Base-by-base conservation (phyloP, 2,797 vertebrate genomes). In the Melanotaenia pygmaea region DNA sequence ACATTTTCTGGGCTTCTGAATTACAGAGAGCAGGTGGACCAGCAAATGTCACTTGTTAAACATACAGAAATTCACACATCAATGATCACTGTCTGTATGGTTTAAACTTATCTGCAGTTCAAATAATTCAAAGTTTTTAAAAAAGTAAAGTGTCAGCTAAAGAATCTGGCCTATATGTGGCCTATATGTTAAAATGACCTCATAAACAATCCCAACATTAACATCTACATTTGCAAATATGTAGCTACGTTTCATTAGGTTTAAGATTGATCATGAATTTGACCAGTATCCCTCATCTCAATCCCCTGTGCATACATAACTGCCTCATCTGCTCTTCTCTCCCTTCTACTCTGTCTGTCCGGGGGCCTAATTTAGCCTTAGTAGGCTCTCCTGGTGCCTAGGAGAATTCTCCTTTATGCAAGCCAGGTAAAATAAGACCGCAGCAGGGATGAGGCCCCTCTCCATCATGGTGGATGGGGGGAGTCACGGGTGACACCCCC, bases 401-500 rank as follows among this genome's bases (percentile, higher is more conserved):
- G 81, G 90, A 93, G 93, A 83, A 92, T 93, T 94, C 87, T 93
- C 88, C 91, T 94, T 95, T 95, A 95, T 96, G 95, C 94, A 95
- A 95, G 94, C 91, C 84, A 94, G 95, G 94, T 95, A 93, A 94
- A 95, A 96, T 87, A 90, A 95, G 94, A 94, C 91, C 76, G 84
- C 75, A 57, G 83, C 84, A 64, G 43, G 83, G 89, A 92, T 88
- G 86, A 88, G 88, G 88, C 89, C 90, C 89, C 91, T 93, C 91
- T 97, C 96, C 94, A 95, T 97, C 96, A 96, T 94, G 94, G 93
- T 80, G 91, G 91, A 91, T 93, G 91, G 71, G 89, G 93, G 92
- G 91, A 90, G 93, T 93, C 95, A 94, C 93, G 94, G 95, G 96
- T 96, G 96, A 96, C 94, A 95, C 93, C 73, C 93, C 70, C 92